phyloP scores from a whole-genome alignment of 1,140 invertebrate genomes.

The Chelonus insularis region DNA sequence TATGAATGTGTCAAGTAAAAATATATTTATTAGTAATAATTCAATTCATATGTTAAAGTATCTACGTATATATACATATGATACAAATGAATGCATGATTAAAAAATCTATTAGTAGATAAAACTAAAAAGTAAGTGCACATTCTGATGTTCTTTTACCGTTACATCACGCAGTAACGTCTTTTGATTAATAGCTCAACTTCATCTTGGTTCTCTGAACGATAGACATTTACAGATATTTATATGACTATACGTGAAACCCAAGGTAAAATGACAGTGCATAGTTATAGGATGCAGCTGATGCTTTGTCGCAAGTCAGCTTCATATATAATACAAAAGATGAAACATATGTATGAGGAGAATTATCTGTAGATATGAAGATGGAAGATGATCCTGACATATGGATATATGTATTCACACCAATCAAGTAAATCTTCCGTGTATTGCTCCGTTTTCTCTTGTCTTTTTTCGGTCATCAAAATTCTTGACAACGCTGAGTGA shows the following conservation, averaged over 20 bases:
- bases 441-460: too few relatives aligned
- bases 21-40: too few relatives aligned
- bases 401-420: too few relatives aligned
- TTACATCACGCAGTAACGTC: conserved; percentile 47
- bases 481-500: too few relatives aligned
- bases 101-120: conserved; percentile 8
- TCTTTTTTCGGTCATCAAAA: too few relatives aligned
- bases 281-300: not conserved
- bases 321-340: not conserved
- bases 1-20: too few relatives aligned
- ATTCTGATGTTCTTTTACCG: conserved; percentile 47
- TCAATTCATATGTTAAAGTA: too few relatives aligned
- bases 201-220: conserved; percentile 35
- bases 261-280: conserved; percentile 35
- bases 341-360: not conserved
- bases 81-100: too few relatives aligned
- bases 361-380: not conserved
- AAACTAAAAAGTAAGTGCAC: conserved; percentile 34
- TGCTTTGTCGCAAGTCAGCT: not conserved
- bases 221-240: conserved; percentile 54
- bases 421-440: too few relatives aligned
- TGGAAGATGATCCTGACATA: not conserved
- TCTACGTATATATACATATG: too few relatives aligned
- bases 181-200: conserved; percentile 55
- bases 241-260: conserved; percentile 46